phyloP scores from a whole-genome alignment of 1,140 invertebrate genomes.

The Drosophila rufa region DNA sequence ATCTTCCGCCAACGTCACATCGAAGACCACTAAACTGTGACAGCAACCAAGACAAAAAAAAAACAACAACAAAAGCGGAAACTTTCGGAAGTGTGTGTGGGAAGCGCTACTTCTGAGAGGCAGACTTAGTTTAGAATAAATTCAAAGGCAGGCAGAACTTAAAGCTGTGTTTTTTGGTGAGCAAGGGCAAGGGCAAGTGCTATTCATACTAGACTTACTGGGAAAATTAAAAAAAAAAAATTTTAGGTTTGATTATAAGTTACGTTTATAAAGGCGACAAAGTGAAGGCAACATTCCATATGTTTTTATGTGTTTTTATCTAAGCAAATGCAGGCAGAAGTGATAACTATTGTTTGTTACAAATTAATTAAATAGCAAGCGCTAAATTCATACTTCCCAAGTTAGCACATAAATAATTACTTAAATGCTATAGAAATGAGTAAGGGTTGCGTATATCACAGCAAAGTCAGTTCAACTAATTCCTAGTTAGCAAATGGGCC shows the following conservation, averaged over 20 bases:
- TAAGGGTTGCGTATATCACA: not conserved
- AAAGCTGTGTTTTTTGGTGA: constrained; percentile 1
- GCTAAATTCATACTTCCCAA: not conserved
- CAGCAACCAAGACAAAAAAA: constrained; percentile 15
- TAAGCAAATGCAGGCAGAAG: too few relatives aligned
- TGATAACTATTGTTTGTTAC: too few relatives aligned
- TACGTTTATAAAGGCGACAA: not conserved
- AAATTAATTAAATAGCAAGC: not conserved
- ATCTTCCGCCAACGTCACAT: constrained; percentile 68
- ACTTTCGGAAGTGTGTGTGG: constrained; percentile 42
- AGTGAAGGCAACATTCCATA: too few relatives aligned
- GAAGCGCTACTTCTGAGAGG: not conserved
- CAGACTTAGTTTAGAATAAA: constrained; percentile 8
- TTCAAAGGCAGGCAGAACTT: constrained; percentile 1
- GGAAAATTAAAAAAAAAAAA: not conserved
- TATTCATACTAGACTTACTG: not conserved
- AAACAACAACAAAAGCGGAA: constrained; percentile 19
- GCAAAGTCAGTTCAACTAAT: constrained; percentile 25
- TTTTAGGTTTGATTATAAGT: not conserved
- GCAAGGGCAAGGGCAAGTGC: not conserved
- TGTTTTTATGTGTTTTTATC: too few relatives aligned
- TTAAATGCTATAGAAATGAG: not conserved
- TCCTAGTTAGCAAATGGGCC: constrained; percentile 60
- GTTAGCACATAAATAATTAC: not conserved
- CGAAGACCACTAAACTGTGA: constrained; percentile 44